Base-by-base conservation (phyloP, 2,888 invertebrate genomes). In the Cenopis cana region DNA sequence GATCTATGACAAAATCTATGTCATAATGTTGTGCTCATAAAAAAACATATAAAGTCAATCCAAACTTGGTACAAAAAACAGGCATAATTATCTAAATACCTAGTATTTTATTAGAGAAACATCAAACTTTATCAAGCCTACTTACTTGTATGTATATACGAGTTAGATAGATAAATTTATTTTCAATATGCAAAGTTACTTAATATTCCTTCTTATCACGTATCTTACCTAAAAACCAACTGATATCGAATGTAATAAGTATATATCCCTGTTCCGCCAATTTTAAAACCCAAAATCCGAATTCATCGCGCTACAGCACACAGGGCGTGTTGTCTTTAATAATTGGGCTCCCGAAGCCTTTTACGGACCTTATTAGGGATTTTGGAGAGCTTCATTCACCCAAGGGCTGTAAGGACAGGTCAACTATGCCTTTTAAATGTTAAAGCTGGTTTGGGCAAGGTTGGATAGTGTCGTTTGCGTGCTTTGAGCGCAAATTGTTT, bases 361-460 rank as follows among this genome's bases (percentile, higher is more conserved):
- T 79, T 78, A 75, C 76, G 77, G 78, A 76, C 80, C 84, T 86
- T 86, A 85, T 86, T 86, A 86, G 80, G 76, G 79, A 79, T 79
- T 82, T 85, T 81, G 77, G 80, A 83, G 82, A 79, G 82, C 81
- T 82, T 81, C 81, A 71, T 76, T 73, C 74, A 76, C 74, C 76
- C 74, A 72, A 65, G 66, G 72, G 67, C 62, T 36, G 29, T 60
- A n/a, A 52, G 65, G 65, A 52, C 57, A 64, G 49, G 66, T 54
- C 55, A 67, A 71, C 71, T 71, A 61, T 50, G 67, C 66, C 67
- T 61, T 71, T 70, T 55, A 66, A 71, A 71, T 50, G 67, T 55
- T 66, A 9, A 64, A 61, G 61, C 60, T 56, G 60, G 61, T 71
- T 66, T 33, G 66, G 36, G 29, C 56, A 49, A 46, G 70, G 59